phyloP scores from a whole-genome alignment of 2,888 invertebrate species.

The Hyposoter dolosus region DNA sequence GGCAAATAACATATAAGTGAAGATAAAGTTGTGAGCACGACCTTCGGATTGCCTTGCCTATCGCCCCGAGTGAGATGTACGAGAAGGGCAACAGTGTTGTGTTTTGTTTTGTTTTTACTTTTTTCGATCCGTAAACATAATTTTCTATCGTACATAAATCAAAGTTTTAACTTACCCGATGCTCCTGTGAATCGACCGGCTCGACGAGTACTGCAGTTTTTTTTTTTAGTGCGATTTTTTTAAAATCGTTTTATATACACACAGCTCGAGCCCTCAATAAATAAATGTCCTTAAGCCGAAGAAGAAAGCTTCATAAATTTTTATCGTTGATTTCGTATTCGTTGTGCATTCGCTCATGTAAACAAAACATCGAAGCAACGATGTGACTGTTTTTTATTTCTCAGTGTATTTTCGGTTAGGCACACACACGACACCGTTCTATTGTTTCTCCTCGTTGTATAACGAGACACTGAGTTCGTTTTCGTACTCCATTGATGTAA shows the following conservation, averaged over 20 bases:
- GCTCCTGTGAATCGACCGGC: constrained; percentile 50
- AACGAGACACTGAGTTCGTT: constrained; percentile 21
- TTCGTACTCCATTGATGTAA: constrained; percentile 47
- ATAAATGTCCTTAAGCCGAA: neutral
- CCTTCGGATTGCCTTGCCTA: constrained; percentile 47
- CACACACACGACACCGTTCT: constrained; percentile 8
- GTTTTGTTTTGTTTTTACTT: constrained; percentile 15
- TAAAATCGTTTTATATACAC: constrained; percentile 5
- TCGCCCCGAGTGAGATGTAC: neutral
- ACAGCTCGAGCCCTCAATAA: constrained; percentile 52
- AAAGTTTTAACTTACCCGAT: constrained; percentile 63
- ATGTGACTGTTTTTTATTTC: constrained; percentile 7
- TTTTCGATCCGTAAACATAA: neutral
- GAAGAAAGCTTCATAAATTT: neutral
- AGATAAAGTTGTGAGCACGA: constrained; percentile 36
- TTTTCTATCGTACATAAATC: constrained; percentile 29
- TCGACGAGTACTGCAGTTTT: constrained; percentile 7
- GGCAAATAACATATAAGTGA: constrained; percentile 33
- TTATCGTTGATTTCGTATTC: neutral
- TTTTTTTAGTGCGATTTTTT: constrained; percentile 41
- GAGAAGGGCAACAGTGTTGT: neutral
- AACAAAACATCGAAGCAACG: neutral
- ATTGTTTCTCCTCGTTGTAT: constrained; percentile 30
- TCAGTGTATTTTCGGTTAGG: neutral
- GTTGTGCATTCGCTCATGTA: neutral